These are phyloP conservation scores for Cecidostiba fungosa DNA, from an alignment of 2,888 invertebrate species.

Conservation along the genomic window DNA sequence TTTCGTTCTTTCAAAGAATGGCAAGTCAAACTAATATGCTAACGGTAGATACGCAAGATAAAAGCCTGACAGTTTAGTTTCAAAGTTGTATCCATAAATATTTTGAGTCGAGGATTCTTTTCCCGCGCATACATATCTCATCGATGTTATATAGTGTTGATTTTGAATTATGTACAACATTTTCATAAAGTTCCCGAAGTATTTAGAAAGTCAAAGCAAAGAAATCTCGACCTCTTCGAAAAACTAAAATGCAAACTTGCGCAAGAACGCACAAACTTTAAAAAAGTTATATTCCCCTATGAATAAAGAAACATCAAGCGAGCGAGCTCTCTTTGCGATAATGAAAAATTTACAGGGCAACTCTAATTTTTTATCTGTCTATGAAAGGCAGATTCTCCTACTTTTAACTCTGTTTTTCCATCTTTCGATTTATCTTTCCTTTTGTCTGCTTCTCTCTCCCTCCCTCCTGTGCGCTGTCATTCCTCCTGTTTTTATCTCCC, in stretches of 20 bases:
- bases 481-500: conserved; percentile 34
- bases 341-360: neutral
- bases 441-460: neutral
- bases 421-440: conserved; percentile 38
- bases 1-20: no score
- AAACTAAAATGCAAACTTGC: neutral
- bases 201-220: neutral
- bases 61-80: no score
- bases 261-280: neutral
- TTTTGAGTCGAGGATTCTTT: no score
- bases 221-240: neutral
- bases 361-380: neutral
- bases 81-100: no score
- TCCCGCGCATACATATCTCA: no score
- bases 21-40: no score
- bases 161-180: neutral
- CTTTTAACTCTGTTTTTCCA: neutral
- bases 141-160: neutral
- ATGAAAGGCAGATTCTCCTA: neutral
- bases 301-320: neutral
- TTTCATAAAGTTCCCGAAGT: neutral
- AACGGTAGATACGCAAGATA: no score
- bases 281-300: neutral
- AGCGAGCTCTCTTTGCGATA: neutral
- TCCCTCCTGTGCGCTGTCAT: neutral